Evolutionary conservation across 2,888 invertebrate genomes (phyloP).

Genomic region (Steromphala cineraria): DNA sequence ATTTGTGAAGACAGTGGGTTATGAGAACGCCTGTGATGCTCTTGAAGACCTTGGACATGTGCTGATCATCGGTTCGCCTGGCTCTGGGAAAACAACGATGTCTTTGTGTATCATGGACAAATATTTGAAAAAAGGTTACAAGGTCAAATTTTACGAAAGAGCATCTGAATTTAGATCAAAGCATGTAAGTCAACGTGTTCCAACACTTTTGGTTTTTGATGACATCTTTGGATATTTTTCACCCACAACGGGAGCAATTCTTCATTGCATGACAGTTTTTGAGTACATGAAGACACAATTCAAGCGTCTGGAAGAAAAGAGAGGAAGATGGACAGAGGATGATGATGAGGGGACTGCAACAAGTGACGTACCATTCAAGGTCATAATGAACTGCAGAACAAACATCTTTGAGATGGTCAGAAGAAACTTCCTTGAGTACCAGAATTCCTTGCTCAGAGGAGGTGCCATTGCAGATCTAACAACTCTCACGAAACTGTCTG

Average conservation of each 20-base stretch:
- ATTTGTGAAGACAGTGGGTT: neutral
- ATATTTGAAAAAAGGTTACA: neutral
- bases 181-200: neutral
- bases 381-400: neutral
- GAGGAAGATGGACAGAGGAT: neutral
- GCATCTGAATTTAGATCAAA: neutral
- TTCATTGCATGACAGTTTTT: neutral
- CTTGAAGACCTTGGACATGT: neutral
- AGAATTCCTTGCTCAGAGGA: neutral
- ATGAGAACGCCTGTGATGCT: neutral
- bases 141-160: neutral
- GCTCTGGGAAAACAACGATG: constrained; percentile 1
- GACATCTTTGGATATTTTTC: neutral
- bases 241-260: neutral
- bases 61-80: neutral
- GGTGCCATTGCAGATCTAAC: neutral
- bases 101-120: neutral
- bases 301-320: neutral
- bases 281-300: neutral
- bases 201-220: neutral
- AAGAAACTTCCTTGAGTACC: neutral
- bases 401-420: neutral
- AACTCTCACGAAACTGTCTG: neutral
- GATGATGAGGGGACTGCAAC: neutral
- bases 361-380: neutral